Base-by-base conservation (phyloP, 1,140 invertebrate species). In the Eumeta japonica region DNA sequence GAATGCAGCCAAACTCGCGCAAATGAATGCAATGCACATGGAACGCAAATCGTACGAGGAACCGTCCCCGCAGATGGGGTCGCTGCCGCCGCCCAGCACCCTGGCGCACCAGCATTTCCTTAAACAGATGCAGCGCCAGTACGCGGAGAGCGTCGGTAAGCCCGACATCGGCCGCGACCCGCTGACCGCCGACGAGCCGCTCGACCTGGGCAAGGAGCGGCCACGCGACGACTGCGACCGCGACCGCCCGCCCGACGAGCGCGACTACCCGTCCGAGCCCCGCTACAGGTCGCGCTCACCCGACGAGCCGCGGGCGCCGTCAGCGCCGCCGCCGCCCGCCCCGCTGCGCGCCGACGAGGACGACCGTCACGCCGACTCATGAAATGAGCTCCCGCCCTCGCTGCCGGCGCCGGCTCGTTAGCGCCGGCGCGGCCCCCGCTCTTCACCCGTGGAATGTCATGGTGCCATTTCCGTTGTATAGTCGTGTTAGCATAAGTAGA, bases 1-100 rank as follows among this genome's bases (percentile, higher is more conserved):
- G 46, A 82, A 83, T 45, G 81, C 81, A 2, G 81, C 82, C 11
- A 88, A 88, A 63, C 71, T 88, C 48, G 84, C 84, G 2, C 85
- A 88, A 39, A 71, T 87, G 55, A 85, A 80, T 50, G 83, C 83
- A 0, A 78, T 87, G 71, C 79, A 83, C 52, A 78, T 84, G 55
- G 80, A 82, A 37, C 54, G 71, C 35, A 77, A 77, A 39, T 65
- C 75, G 10, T 74, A 67, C 35, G 63, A 71, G n/a, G 70, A 71
- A 30, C 71, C 61, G 1, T 66, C 72, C 4, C 64, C 63, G 7
- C 71, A 72, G 38, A 74, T 74, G 64, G 72, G 68, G 11, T 64
- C 71, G 2, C 62, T 75, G 1, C 73, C 72, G 0, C 74, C 74
- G 1, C 65, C 70, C 0, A 64, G 65, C n/a, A 65, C 66, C 16